Conservation (phyloP, 2,888 invertebrate genomes). For the Geophilus truncorum region DNA sequence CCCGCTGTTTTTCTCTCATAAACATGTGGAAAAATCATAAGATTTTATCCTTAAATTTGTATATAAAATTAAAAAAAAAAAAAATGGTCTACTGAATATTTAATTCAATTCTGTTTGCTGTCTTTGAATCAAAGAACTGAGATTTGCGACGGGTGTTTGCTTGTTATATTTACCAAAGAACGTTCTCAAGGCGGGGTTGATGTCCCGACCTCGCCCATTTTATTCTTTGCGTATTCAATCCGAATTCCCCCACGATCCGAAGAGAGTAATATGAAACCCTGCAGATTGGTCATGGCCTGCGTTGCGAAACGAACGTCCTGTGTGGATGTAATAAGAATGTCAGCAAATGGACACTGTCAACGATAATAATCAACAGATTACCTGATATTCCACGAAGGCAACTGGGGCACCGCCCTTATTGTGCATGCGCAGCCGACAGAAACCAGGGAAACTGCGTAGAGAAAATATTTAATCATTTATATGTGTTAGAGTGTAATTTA, state of each 20-base stretch:
- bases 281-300: slow-evolving; percentile 86
- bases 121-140: no score
- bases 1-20: no score
- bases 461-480: no score
- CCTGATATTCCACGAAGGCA: slow-evolving; percentile 94
- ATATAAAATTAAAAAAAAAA: no score
- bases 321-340: slow-evolving; percentile 32
- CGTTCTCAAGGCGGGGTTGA: slow-evolving; percentile 28
- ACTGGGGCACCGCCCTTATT: slow-evolving; percentile 79
- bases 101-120: no score
- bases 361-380: slow-evolving; percentile 37
- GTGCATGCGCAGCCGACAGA: slow-evolving; percentile 90
- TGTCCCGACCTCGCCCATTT: slow-evolving; percentile 76
- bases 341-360: slow-evolving; percentile 7
- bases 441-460: slow-evolving; percentile 97
- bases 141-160: background rate
- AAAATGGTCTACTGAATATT: no score
- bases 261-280: slow-evolving; percentile 92
- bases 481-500: slow-evolving; percentile 41
- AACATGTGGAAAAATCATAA: no score
- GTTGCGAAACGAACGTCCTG: slow-evolving; percentile 81
- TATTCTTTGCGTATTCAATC: slow-evolving; percentile 98
- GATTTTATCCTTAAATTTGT: no score
- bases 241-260: slow-evolving; percentile 95
- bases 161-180: slow-evolving; percentile 25